Evolutionary conservation across 2,888 invertebrate genomes (phyloP).

Genomic region (Maniola hyperantus): DNA sequence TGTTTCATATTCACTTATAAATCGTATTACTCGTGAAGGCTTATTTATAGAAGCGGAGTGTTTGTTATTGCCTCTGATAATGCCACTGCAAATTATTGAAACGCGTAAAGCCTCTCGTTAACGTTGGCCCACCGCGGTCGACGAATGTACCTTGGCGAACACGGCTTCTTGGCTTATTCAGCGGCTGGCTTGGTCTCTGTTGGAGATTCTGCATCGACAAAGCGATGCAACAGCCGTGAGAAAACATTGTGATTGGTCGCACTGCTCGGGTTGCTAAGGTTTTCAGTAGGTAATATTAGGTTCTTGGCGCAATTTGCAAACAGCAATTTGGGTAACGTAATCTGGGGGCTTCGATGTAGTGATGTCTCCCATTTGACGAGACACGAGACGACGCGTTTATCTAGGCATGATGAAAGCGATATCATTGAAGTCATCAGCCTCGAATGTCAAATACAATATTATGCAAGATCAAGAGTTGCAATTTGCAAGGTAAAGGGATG

Average conservation of each 20-base stretch:
- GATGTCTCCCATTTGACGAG: constrained; percentile 8
- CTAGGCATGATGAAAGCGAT: constrained; percentile 2
- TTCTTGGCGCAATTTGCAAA: too few species aligned
- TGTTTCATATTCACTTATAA: not conserved
- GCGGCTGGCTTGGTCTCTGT: too few species aligned
- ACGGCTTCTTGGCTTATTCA: not conserved
- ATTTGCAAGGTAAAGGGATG: not conserved
- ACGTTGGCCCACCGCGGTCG: not conserved
- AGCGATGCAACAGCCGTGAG: too few species aligned
- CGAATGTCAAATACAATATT: constrained; percentile 1
- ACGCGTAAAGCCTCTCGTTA: not conserved
- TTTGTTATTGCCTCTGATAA: constrained; percentile 23
- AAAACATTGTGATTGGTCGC: too few species aligned
- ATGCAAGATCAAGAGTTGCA: not conserved
- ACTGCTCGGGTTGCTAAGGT: too few species aligned
- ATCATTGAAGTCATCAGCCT: constrained; percentile 1
- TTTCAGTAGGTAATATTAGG: too few species aligned
- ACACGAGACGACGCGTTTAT: constrained; percentile 5
- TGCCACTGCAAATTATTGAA: constrained; percentile 27
- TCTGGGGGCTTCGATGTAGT: not conserved
- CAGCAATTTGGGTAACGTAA: not conserved
- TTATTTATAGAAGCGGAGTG: constrained; percentile 26
- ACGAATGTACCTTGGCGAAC: not conserved
- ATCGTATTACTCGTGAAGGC: constrained; percentile 10
- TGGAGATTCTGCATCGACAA: too few species aligned